A percentile compares a stretch with the other conserved stretches of the same genome.
These are phyloP conservation scores for Lepidotrigona ventralis DNA, from an alignment of 1,140 invertebrate genomes.

Conservation along the genomic window DNA sequence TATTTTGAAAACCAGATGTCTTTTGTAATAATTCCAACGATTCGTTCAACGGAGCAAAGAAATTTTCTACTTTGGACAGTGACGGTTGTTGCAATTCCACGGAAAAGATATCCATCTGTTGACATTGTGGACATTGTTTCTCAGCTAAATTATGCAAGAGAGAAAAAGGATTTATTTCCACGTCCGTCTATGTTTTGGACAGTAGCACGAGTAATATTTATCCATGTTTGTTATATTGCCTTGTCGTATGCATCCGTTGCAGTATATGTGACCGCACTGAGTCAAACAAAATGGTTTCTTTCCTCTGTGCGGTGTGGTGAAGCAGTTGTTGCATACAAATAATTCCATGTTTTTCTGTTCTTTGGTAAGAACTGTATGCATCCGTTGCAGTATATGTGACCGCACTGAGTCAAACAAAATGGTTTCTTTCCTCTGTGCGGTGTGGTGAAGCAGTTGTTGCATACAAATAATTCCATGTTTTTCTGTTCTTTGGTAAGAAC, in stretches of 20 bases:
- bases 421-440: conserved; percentile 38
- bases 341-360: not conserved
- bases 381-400: conserved; percentile 48
- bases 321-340: conserved; percentile 57
- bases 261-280: conserved; percentile 53
- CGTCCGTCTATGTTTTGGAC: not conserved
- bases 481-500: no score
- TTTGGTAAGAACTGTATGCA: conserved; percentile 11
- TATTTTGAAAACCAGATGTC: conserved; percentile 10
- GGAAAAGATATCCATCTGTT: not conserved
- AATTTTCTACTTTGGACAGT: conserved; percentile 15
- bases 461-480: conserved; percentile 37
- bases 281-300: conserved; percentile 50
- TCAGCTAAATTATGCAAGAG: conserved; percentile 22
- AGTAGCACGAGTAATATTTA: not conserved
- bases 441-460: conserved; percentile 48
- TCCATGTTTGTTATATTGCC: conserved; percentile 29
- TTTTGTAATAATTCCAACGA: conserved; percentile 27
- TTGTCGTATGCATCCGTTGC: conserved; percentile 40
- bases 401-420: conserved; percentile 49
- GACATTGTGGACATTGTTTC: conserved; percentile 50
- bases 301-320: not conserved
- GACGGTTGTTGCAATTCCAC: conserved; percentile 40
- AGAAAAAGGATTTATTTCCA: not conserved
- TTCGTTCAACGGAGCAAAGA: conserved; percentile 32